A percentile compares a stretch with the other conserved stretches of the same genome.
phyloP scores from a whole-genome alignment of 2,888 invertebrate genomes.

The Cacoxenus indagator region DNA sequence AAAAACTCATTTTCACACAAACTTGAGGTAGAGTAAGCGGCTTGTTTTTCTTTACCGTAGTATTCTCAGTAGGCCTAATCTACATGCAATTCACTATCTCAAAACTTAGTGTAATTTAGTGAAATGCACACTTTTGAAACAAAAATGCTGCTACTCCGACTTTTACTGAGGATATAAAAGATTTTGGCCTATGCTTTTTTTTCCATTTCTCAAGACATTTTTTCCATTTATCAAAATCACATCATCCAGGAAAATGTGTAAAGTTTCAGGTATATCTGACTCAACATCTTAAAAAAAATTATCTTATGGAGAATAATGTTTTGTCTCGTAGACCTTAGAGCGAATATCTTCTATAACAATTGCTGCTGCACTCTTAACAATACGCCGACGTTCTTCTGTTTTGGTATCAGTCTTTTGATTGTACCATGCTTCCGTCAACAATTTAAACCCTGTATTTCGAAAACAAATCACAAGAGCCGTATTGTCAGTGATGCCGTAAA shows the following conservation, averaged over 20 bases:
- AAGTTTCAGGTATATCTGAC: background rate
- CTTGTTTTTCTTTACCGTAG: too few species aligned
- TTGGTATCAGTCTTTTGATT: slow-evolving; percentile 5
- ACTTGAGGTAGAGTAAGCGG: too few species aligned
- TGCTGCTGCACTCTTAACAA: slow-evolving; percentile 16
- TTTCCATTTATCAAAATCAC: slow-evolving; percentile 16
- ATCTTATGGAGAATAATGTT: background rate
- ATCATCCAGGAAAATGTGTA: slow-evolving; percentile 5
- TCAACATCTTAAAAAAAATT: slow-evolving; percentile 3
- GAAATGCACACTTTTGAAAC: slow-evolving; percentile 6
- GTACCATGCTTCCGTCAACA: slow-evolving; percentile 15
- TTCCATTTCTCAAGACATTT: slow-evolving; percentile 10
- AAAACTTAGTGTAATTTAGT: too few species aligned
- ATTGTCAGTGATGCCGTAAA: too few species aligned
- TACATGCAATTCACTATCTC: too few species aligned
- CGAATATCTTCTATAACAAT: slow-evolving; percentile 14
- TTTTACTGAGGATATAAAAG: slow-evolving; percentile 3
- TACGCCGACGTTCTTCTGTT: slow-evolving; percentile 13
- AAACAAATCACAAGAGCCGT: too few species aligned
- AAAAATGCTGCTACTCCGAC: slow-evolving; percentile 14
- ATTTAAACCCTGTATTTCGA: background rate
- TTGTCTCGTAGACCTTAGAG: slow-evolving; percentile 14
- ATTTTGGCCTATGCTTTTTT: slow-evolving; percentile 2
- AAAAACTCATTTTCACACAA: too few species aligned
- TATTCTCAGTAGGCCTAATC: too few species aligned